A percentile compares a stretch with the other conserved stretches of the same genome.
Conservation (phyloP, 2,888 invertebrate species). For the Leptinotarsa peninsularis region DNA sequence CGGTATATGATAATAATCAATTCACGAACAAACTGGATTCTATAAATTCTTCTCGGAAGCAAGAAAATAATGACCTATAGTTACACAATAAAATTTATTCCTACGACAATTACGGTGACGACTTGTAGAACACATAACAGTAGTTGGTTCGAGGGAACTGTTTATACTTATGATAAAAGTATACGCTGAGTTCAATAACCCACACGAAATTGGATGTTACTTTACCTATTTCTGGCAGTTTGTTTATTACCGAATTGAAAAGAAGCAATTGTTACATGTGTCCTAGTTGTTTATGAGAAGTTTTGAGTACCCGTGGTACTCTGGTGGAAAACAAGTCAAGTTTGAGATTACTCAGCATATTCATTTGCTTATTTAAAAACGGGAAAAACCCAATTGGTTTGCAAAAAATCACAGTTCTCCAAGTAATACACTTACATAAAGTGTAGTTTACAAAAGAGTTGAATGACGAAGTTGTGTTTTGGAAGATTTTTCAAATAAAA, state of each 20-base stretch:
- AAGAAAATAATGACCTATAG: conserved; percentile 18
- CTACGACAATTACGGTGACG: conserved; percentile 21
- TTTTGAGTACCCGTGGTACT: not conserved
- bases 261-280: not conserved
- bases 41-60: conserved; percentile 15
- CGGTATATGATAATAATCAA: conserved; percentile 16
- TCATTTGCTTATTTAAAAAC: too few species aligned
- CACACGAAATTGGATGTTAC: conserved; percentile 5
- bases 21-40: conserved; percentile 14
- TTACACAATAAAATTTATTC: conserved; percentile 19
- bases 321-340: too few species aligned
- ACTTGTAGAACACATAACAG: conserved; percentile 21
- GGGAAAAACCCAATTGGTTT: too few species aligned
- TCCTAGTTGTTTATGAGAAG: not conserved
- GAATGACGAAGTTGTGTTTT: too few species aligned
- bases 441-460: too few species aligned
- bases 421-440: too few species aligned
- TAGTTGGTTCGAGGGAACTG: conserved; percentile 13
- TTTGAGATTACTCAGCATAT: too few species aligned
- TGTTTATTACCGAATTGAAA: not conserved
- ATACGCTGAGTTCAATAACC: conserved; percentile 15
- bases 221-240: conserved; percentile 2
- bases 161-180: conserved; percentile 19
- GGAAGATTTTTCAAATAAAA: too few species aligned
- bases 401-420: too few species aligned